Base-by-base conservation (phyloP, 2,888 invertebrate species). In the Athetis lepigone region DNA sequence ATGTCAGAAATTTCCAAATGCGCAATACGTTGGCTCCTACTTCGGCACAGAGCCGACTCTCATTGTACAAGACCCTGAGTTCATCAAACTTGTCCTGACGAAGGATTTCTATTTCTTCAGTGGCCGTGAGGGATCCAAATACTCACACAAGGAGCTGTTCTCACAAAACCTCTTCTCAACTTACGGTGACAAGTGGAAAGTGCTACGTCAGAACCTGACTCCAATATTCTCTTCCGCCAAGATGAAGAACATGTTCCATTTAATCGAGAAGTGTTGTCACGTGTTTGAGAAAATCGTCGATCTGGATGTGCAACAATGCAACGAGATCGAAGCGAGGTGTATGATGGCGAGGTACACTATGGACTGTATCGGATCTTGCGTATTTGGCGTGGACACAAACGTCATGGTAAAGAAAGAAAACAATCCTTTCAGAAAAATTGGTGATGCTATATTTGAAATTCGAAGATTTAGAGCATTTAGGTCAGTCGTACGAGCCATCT, bases 21-120 rank as follows among this genome's bases (percentile, higher is more conserved):
- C 68, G 13, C 89, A 92, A 0, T 87, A 85, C 52, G 62, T 93
- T 2, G 93, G 93, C 0, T 85, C 86, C 0, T 92, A 81, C 60
- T 90, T 83, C 25, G 92, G 91, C 1, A 90, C 89, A 0, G 89
- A 91, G 46, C 92, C 92, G 0, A 80, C 86, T 0, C 85, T 91
- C n/a, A 78, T 92, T 23, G 64, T 92, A 2, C 83, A 88, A 73
- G 90, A 92, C 47, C 91, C 88, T 1, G 85, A 88, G 2, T 39
- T 90, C 2, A 73, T 92, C 19, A 92, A 90, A 49, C 71, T 85
- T 0, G 79, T 92, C 4, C 68, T 88, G 64, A 85, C 88, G 0
- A 90, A 90, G 54, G 90, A 92, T 51, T 92, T 89, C 72, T 90
- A 89, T 59, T 90, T 83, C 81, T 92, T 92, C 75, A 90, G 80